Percentiles rank a stretch among this genome's conserved stretches.
Conservation (phyloP, 2,113 vertebrate species). For the Anarrhichthys ocellatus region DNA sequence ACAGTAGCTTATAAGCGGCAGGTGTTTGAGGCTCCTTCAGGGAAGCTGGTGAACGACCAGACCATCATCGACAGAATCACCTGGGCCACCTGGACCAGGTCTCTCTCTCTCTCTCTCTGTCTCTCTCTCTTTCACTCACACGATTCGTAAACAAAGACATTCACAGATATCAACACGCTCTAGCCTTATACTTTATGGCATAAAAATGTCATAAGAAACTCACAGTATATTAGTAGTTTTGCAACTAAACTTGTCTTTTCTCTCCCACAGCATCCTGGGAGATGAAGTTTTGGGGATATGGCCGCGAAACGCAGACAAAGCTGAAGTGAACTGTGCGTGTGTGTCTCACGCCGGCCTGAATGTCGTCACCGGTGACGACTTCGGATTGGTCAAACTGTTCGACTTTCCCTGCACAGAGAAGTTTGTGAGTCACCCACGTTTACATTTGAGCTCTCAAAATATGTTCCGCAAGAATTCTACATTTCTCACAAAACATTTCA, state of each 20-base stretch:
- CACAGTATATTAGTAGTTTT: background rate
- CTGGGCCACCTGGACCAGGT: slow-evolving; percentile 97
- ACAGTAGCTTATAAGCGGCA: slow-evolving; percentile 92
- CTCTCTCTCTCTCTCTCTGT: too few relatives aligned
- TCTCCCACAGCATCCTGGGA: slow-evolving; percentile 87
- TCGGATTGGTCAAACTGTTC: slow-evolving; percentile 95
- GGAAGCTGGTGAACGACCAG: slow-evolving; percentile 89
- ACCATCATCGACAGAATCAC: slow-evolving; percentile 91
- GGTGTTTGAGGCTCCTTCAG: slow-evolving; percentile 93
- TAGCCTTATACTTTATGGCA: too few relatives aligned
- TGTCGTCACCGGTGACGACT: slow-evolving; percentile 94
- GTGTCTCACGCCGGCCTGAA: slow-evolving; percentile 93
- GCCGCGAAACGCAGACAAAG: slow-evolving; percentile 94
- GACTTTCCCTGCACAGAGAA: slow-evolving; percentile 97
- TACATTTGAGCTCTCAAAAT: background rate
- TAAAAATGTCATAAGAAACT: background rate
- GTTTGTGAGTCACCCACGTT: slow-evolving; percentile 86
- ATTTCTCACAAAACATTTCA: too few relatives aligned
- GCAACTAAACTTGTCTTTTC: background rate
- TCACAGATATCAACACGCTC: background rate
- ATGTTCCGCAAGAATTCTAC: background rate
- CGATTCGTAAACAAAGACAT: background rate
- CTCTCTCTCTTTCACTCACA: too few relatives aligned
- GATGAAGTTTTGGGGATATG: slow-evolving; percentile 96
- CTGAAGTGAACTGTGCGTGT: slow-evolving; percentile 93